These are phyloP conservation scores for Drosophila aff. DNA, from an alignment of 1,140 invertebrate genomes.

Conservation along the genomic window DNA sequence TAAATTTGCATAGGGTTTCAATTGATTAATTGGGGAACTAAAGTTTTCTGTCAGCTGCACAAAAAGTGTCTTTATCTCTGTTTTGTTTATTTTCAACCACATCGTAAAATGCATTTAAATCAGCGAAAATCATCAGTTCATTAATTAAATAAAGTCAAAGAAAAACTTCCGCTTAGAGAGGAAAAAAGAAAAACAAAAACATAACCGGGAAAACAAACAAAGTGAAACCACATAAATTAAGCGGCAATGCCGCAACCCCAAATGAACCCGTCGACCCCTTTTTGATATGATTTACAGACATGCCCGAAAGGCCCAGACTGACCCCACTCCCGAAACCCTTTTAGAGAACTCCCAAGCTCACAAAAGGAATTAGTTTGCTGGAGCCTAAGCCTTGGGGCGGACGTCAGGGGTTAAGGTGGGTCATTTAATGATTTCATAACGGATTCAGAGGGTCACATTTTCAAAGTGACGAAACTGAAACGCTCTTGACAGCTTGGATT, in stretches of 20 bases:
- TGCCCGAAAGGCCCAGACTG: conserved; percentile 39
- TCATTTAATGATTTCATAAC: conserved; percentile 68
- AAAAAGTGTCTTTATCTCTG: conserved; percentile 29
- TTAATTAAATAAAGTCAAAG: conserved; percentile 65
- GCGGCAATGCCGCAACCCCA: conserved; percentile 47
- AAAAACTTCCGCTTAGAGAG: conserved; percentile 53
- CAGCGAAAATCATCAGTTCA: conserved; percentile 62
- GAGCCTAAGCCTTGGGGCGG: conserved; percentile 31
- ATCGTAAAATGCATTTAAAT: conserved; percentile 24
- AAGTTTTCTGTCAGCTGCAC: not conserved
- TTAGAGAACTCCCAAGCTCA: conserved; percentile 8
- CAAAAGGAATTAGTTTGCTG: conserved; percentile 30
- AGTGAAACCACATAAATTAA: conserved; percentile 77
- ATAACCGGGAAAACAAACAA: conserved; percentile 43
- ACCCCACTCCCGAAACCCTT: conserved; percentile 27
- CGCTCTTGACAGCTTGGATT: conserved; percentile 6
- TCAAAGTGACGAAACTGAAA: conserved; percentile 17
- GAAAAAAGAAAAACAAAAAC: conserved; percentile 21
- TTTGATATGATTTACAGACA: conserved; percentile 67
- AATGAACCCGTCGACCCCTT: conserved; percentile 45
- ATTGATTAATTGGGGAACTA: conserved; percentile 57
- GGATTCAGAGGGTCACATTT: conserved; percentile 6
- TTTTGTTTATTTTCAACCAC: conserved; percentile 6
- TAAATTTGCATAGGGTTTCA: conserved; percentile 49
- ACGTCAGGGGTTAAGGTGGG: conserved; percentile 27